Percentiles rank a stretch among this genome's conserved stretches.
phyloP scores from a whole-genome alignment of 2,797 vertebrate genomes.

The Acanthiza pusilla region DNA sequence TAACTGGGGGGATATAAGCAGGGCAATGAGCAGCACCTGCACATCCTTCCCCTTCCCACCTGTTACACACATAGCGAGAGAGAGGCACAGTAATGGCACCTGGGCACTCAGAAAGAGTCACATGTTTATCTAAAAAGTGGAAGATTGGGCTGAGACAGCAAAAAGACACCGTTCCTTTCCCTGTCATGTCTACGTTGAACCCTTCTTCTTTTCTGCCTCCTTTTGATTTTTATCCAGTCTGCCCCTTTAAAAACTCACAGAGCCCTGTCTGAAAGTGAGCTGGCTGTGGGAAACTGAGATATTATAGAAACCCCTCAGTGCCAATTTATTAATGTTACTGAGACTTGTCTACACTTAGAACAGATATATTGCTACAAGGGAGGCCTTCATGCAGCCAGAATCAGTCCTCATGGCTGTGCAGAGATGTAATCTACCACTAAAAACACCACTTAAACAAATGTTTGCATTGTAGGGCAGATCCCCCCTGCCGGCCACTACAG shows the following conservation, averaged over 20 bases:
- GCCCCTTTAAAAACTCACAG: not conserved
- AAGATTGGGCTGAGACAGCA: not conserved
- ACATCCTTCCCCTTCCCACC: not conserved
- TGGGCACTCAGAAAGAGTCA: not conserved
- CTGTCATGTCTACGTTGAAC: not conserved
- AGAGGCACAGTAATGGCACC: not conserved
- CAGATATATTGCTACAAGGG: conserved; percentile 29
- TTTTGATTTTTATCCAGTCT: not conserved
- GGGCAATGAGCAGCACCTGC: not conserved
- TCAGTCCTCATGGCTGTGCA: not conserved
- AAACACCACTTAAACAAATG: not conserved
- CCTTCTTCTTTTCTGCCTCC: not conserved
- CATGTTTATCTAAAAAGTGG: not conserved
- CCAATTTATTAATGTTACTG: conserved; percentile 40
- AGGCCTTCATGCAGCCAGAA: not conserved
- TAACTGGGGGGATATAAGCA: not conserved
- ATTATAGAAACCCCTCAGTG: conserved; percentile 13
- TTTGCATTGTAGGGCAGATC: not conserved
- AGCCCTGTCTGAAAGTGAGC: not conserved
- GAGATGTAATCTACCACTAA: conserved; percentile 32
- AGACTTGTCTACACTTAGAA: not conserved
- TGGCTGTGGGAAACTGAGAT: not conserved
- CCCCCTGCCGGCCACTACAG: not conserved
- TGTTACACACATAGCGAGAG: fast-evolving
- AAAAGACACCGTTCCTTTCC: not conserved